Percentiles rank a stretch among this genome's conserved stretches.
These are phyloP conservation scores for Mythimna pallens DNA, from an alignment of 2,888 invertebrate species.

Conservation along the genomic window DNA sequence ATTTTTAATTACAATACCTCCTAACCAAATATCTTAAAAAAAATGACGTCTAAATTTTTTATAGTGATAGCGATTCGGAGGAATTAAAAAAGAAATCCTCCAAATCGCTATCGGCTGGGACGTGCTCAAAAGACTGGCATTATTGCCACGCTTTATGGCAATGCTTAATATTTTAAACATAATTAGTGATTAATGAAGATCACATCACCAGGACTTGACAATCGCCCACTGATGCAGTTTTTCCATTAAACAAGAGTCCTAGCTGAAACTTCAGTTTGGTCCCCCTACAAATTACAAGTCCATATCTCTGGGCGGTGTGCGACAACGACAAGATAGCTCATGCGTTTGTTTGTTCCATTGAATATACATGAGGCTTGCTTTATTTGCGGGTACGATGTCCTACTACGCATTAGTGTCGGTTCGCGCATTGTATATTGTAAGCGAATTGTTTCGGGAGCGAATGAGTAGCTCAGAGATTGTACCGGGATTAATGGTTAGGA, in stretches of 20 bases:
- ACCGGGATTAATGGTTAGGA: constrained; percentile 34
- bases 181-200: too few relatives aligned
- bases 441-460: constrained; percentile 59
- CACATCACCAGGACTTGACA: too few relatives aligned
- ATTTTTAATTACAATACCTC: too few relatives aligned
- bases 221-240: not conserved
- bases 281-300: constrained; percentile 59
- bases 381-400: constrained; percentile 75
- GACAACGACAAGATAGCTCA: constrained; percentile 72
- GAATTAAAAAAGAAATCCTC: too few relatives aligned
- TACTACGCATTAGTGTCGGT: constrained; percentile 74
- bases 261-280: constrained; percentile 26
- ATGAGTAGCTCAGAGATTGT: constrained; percentile 37
- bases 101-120: too few relatives aligned
- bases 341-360: constrained; percentile 78
- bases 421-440: constrained; percentile 71
- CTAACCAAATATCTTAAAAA: too few relatives aligned
- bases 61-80: too few relatives aligned
- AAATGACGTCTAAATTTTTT: too few relatives aligned
- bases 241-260: not conserved
- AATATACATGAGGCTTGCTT: constrained; percentile 84
- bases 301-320: constrained; percentile 66
- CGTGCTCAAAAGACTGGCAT: too few relatives aligned
- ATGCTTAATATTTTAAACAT: too few relatives aligned
- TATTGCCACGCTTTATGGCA: too few relatives aligned